Percentiles rank a stretch among this genome's conserved stretches.
Evolutionary conservation across 2,888 invertebrate species (phyloP).

Genomic region (Rugalucina vietnamica): DNA sequence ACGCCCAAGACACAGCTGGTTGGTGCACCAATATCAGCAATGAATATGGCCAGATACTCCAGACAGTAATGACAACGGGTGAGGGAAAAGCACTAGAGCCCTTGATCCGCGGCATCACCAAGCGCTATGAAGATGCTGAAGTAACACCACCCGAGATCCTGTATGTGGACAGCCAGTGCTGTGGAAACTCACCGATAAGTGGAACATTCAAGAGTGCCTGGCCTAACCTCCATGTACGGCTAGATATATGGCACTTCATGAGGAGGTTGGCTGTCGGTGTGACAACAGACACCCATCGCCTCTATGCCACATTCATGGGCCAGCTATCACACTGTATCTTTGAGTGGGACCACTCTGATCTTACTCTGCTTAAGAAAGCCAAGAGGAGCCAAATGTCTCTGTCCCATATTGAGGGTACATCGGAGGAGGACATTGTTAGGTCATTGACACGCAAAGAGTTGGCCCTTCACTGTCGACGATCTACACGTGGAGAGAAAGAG

Average conservation of each 20-base stretch:
- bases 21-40: slow-evolving; percentile 67
- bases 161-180: slow-evolving; percentile 65
- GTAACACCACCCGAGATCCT: slow-evolving; percentile 54
- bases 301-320: slow-evolving; percentile 60
- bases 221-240: slow-evolving; percentile 22
- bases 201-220: slow-evolving; percentile 27
- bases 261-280: slow-evolving; percentile 33
- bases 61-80: slow-evolving; percentile 56
- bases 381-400: slow-evolving; percentile 45
- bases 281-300: slow-evolving; percentile 59
- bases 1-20: slow-evolving; percentile 40
- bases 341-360: slow-evolving; percentile 55
- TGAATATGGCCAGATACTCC: slow-evolving; percentile 63
- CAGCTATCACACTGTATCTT: slow-evolving; percentile 60
- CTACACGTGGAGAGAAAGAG: slow-evolving; percentile 50
- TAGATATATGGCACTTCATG: slow-evolving; percentile 69
- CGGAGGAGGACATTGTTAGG: slow-evolving; percentile 24
- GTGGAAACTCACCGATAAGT: slow-evolving; percentile 24
- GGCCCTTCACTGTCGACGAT: slow-evolving; percentile 50
- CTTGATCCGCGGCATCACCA: slow-evolving; percentile 49
- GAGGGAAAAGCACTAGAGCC: slow-evolving; percentile 47
- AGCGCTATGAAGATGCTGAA: slow-evolving; percentile 49
- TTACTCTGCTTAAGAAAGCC: slow-evolving; percentile 46
- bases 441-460: slow-evolving; percentile 49
- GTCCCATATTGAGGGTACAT: neutral